Conservation (phyloP, 2,797 vertebrate genomes). For the Hipposideros larvatus region DNA sequence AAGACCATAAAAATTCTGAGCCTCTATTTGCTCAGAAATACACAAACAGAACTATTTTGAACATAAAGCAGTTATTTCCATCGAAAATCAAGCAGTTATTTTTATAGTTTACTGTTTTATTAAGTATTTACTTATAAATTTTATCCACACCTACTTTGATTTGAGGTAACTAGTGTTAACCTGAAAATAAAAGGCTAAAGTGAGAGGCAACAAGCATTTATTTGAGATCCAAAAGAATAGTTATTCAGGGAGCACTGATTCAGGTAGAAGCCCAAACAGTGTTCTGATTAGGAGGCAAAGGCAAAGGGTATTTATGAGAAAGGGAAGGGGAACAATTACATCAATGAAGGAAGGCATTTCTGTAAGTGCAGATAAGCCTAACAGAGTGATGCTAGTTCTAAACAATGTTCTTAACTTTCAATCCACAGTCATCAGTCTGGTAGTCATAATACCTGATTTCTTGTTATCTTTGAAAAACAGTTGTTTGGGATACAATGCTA, state of each 20-base stretch:
- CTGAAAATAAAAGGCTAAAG: background rate
- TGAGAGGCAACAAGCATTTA: background rate
- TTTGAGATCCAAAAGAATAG: background rate
- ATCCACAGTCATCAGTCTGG: background rate
- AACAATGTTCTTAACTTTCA: background rate
- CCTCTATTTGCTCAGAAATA: constrained; percentile 17
- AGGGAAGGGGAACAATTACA: too few species aligned
- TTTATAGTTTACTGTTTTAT: constrained; percentile 19
- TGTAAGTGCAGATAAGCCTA: background rate
- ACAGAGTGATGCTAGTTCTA: background rate
- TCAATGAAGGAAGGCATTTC: background rate
- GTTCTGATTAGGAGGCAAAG: background rate
- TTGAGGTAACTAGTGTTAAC: background rate
- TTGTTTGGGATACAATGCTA: background rate
- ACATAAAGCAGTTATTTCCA: constrained; percentile 54
- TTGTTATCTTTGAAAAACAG: background rate
- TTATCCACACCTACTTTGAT: background rate
- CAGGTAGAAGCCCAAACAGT: background rate
- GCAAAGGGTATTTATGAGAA: background rate
- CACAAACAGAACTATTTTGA: constrained; percentile 22
- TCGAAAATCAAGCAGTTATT: background rate
- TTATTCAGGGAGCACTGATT: background rate
- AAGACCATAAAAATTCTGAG: constrained; percentile 22
- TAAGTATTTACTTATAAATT: constrained; percentile 32
- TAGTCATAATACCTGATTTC: background rate